These are phyloP conservation scores for Holothuria glaberrima DNA, from an alignment of 35 echinoderm and acorn worm species.

Conservation along the genomic window DNA sequence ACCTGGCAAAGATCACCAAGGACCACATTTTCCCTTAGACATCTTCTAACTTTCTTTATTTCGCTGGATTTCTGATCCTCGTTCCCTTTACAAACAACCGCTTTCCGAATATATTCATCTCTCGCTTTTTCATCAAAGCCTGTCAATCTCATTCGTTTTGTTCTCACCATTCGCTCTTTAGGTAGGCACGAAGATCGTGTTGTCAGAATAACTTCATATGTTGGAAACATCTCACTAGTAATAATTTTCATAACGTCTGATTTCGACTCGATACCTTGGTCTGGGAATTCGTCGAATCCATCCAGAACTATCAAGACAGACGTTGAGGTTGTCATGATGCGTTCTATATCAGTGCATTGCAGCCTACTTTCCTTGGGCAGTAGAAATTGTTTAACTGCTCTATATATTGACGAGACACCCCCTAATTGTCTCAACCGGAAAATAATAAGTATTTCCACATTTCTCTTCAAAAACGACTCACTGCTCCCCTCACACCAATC, in stretches of 20 bases:
- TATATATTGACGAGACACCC: too few species aligned
- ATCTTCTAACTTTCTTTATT: neutral
- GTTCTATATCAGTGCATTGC: too few species aligned
- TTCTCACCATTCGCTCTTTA: neutral
- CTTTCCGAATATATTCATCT: too few species aligned
- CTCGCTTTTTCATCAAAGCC: slow-evolving; percentile 16
- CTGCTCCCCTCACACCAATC: too few species aligned
- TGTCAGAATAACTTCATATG: neutral
- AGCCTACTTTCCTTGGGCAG: too few species aligned
- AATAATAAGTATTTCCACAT: too few species aligned
- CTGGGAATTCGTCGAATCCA: slow-evolving; percentile 2
- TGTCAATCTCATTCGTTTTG: neutral
- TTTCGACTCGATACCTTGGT: neutral
- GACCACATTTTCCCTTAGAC: neutral
- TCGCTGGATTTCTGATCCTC: neutral
- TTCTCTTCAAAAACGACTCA: too few species aligned
- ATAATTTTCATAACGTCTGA: slow-evolving; percentile 16
- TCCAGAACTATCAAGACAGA: neutral
- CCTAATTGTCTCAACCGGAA: too few species aligned
- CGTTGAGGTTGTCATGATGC: too few species aligned
- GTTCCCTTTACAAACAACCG: neutral
- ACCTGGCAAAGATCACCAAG: too few species aligned
- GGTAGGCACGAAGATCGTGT: neutral
- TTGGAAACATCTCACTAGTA: neutral
- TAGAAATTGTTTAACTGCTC: too few species aligned